Evolutionary conservation across 2,113 vertebrate species (phyloP), one percentile per base, ranked within the genome.

Genomic region (Pollimyrus isidori): DNA sequence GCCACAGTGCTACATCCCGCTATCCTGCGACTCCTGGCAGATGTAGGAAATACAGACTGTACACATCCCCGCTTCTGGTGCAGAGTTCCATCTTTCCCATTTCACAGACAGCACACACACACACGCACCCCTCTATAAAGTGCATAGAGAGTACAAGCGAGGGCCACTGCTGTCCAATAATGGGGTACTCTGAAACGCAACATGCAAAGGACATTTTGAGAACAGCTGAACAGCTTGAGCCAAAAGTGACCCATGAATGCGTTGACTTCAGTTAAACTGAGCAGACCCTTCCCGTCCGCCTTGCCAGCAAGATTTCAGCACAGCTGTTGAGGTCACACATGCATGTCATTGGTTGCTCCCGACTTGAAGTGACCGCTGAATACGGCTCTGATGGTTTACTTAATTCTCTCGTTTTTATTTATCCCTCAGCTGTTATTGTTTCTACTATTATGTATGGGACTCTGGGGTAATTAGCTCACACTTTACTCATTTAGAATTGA

Each of bases 401-500:
- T 21, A 53, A 35, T 56, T 11, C 52, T 56, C 56, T 62, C 86
- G 17, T 58, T 87, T 65, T 87, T 62, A 87, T 87, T 87, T 87
- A 87, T 58, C 39, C 35, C 7, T 87, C 50, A 87, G n/a, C 35
- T 46, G 42, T 87, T 87, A 58, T 42, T 65, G 87, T 42, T 42
- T n/a, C 39, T 53, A 62, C 42, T 87, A 58, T 65, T 65, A 87
- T 65, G 56, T 56, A 45, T 46, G 35, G 39, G 35, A 46, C 53
- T 87, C 87, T 26, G 45, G 87, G 53, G 53, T 87, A 87, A 62
- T 65, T 62, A 87, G 87, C 35, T 58, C 87, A 87, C 35, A 62
- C 21, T 87, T 87, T 65, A 87, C 49, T 56, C 85, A 35, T 87
- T 87, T 87, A 30, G 53, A 87, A 87, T 87, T 87, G 48, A 87